Evolutionary conservation across 2,888 invertebrate species (phyloP).

Genomic region (Yponomeuta evonymella): DNA sequence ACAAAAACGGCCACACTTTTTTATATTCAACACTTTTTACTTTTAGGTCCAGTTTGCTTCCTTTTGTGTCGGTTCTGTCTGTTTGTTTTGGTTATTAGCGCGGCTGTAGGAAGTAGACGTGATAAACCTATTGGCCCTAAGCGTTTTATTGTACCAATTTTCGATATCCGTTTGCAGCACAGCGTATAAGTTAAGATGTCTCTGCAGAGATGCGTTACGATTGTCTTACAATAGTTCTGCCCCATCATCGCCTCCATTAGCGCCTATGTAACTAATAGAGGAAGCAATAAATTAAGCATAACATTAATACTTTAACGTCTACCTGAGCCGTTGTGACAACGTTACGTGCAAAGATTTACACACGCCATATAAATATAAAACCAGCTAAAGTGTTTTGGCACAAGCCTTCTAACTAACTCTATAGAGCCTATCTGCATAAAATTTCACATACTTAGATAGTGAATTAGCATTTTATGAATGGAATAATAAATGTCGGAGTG

Average conservation of each 20-base stretch:
- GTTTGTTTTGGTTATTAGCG: slow-evolving; percentile 74
- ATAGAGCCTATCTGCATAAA: too few relatives aligned
- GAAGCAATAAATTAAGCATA: slow-evolving; percentile 12
- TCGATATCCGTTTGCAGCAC: slow-evolving; percentile 56
- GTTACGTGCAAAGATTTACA: slow-evolving; percentile 7
- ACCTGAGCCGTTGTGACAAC: neutral
- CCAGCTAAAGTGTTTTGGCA: slow-evolving; percentile 1
- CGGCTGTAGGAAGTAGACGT: slow-evolving; percentile 70
- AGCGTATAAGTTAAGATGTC: neutral
- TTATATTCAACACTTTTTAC: slow-evolving; percentile 56
- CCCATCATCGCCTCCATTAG: slow-evolving; percentile 48
- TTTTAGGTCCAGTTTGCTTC: slow-evolving; percentile 71
- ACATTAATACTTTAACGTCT: neutral
- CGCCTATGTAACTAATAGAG: slow-evolving; percentile 31
- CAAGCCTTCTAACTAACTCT: neutral
- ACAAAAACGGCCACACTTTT: slow-evolving; percentile 72
- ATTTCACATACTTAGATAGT: too few relatives aligned
- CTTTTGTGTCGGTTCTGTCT: slow-evolving; percentile 64
- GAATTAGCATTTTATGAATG: slow-evolving; percentile 68
- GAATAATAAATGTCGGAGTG: slow-evolving; percentile 39
- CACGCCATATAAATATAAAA: neutral
- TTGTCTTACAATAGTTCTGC: slow-evolving; percentile 19
- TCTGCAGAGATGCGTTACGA: neutral
- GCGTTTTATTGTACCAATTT: slow-evolving; percentile 74
- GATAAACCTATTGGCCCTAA: slow-evolving; percentile 71